These are phyloP conservation scores for Fragum sueziense DNA, from an alignment of 2,888 invertebrate species.

Conservation along the genomic window DNA sequence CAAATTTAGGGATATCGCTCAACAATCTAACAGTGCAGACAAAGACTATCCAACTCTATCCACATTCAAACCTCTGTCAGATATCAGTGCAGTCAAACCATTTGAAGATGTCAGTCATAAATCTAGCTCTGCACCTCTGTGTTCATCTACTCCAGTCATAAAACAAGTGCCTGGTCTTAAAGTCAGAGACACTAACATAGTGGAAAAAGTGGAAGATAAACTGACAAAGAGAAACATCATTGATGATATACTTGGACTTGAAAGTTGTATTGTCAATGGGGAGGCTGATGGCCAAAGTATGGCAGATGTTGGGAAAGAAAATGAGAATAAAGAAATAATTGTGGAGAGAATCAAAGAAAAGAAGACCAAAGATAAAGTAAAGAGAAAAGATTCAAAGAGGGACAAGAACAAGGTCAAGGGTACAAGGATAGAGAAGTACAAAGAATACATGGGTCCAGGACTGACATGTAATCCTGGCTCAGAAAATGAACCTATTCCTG, in stretches of 20 bases:
- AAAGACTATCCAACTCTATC: conserved; percentile 10
- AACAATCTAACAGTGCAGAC: background rate
- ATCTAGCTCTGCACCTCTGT: conserved; percentile 22
- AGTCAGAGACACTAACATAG: conserved; percentile 47
- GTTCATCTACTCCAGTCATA: conserved; percentile 33
- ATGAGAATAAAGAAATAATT: background rate
- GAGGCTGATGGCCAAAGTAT: background rate
- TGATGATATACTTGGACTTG: conserved; percentile 4
- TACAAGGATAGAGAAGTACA: conserved; percentile 48
- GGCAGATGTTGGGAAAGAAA: background rate
- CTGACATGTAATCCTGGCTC: conserved; percentile 35
- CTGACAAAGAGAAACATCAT: background rate
- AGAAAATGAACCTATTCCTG: conserved; percentile 13
- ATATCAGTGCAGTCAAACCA: background rate
- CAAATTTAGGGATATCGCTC: background rate
- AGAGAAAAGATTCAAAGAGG: conserved; percentile 11
- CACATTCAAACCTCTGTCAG: conserved; percentile 19
- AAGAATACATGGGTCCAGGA: conserved; percentile 59
- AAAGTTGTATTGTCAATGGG: background rate
- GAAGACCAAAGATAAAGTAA: background rate
- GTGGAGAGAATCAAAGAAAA: background rate
- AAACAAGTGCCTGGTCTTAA: conserved; percentile 31
- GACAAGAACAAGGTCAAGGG: conserved; percentile 28
- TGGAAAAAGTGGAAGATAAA: conserved; percentile 3
- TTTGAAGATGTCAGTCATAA: background rate